phyloP scores from a whole-genome alignment of 2,797 vertebrate species.

The Spheniscus humboldti region DNA sequence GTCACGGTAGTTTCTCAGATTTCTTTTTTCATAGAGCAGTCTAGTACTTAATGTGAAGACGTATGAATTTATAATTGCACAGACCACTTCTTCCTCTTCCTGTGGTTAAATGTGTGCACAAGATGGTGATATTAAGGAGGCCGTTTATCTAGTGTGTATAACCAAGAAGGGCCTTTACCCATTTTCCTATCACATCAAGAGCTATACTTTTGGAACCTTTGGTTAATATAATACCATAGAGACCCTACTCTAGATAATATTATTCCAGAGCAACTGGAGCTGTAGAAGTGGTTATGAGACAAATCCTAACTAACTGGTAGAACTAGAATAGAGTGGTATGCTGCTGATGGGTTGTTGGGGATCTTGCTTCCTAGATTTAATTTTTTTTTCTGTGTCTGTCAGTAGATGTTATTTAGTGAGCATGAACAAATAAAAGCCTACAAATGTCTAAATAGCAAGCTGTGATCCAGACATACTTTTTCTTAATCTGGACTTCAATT shows the following conservation, averaged over 20 bases:
- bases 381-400: not conserved
- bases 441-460: not conserved
- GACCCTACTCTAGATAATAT: not conserved
- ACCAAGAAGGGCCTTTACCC: not conserved
- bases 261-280: not conserved
- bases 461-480: not conserved
- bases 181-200: not conserved
- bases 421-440: not conserved
- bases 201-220: not conserved
- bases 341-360: not conserved
- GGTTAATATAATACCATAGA: not conserved
- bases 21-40: not conserved
- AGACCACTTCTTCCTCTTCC: not conserved
- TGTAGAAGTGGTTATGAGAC: not conserved
- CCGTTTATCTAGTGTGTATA: not conserved
- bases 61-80: not conserved
- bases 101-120: not conserved
- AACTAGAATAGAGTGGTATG: not conserved
- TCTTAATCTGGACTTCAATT: not conserved
- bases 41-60: not conserved
- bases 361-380: not conserved
- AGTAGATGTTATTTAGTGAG: not conserved
- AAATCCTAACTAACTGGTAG: not conserved
- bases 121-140: not conserved
- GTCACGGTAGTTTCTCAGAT: not conserved